phyloP scores from a whole-genome alignment of 2,888 invertebrate genomes.

The Adineta ricciae region DNA sequence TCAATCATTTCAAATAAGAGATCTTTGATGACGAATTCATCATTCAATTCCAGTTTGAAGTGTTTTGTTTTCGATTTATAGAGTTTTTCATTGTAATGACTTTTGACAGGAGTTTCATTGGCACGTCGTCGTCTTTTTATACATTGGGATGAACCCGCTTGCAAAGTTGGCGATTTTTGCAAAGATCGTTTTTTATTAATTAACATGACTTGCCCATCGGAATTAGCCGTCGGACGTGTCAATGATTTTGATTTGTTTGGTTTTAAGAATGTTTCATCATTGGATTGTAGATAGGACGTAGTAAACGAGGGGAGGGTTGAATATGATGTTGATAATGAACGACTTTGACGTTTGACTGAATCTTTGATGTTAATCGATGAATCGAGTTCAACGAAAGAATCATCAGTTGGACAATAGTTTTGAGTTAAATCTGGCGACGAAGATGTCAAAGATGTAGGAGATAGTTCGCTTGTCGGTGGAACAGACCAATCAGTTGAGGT shows the following conservation, averaged over 20 bases:
- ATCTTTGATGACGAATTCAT: neutral
- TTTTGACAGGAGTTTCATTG: neutral
- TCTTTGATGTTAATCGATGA: neutral
- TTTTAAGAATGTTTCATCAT: neutral
- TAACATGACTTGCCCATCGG: neutral
- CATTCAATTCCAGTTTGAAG: neutral
- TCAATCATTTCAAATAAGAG: neutral
- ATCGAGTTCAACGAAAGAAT: neutral
- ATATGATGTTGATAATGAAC: conserved; percentile 3
- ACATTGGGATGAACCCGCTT: neutral
- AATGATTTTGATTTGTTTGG: neutral
- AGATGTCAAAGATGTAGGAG: neutral
- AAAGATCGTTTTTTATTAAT: neutral
- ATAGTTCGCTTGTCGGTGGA: conserved; percentile 13
- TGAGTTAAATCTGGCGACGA: conserved; percentile 10
- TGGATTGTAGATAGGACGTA: neutral
- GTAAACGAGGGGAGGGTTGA: neutral
- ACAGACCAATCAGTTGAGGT: neutral
- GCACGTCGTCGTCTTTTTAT: neutral
- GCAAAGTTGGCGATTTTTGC: neutral
- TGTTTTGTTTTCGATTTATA: neutral
- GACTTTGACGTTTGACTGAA: neutral
- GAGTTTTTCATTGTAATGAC: neutral
- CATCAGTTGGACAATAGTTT: neutral
- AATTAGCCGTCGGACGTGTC: neutral